Percentiles rank a stretch among this genome's conserved stretches.
These are phyloP conservation scores for Xylocopa sonorina DNA, from an alignment of 1,140 invertebrate genomes.

Conservation along the genomic window DNA sequence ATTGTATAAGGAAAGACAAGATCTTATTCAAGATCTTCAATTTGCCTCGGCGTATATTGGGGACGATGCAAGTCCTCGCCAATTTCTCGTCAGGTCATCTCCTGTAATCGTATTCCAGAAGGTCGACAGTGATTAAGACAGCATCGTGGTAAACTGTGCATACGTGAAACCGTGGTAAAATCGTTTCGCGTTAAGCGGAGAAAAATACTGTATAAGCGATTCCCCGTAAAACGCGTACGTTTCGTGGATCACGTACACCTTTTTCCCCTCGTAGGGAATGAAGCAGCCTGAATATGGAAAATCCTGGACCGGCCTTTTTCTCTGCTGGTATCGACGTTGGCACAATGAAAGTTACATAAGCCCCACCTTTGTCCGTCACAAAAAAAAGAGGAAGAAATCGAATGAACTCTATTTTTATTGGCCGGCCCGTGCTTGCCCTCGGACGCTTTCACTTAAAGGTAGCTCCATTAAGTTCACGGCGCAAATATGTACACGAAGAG, in stretches of 20 bases:
- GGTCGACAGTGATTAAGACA: constrained; percentile 23
- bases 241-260: constrained; percentile 52
- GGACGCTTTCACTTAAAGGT: background rate
- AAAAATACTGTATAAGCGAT: constrained; percentile 4
- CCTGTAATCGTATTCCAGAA: constrained; percentile 29
- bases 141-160: background rate
- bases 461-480: no score
- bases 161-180: constrained; percentile 19
- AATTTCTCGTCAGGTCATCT: constrained; percentile 25
- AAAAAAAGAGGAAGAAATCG: background rate
- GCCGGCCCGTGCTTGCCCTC: background rate
- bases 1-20: background rate
- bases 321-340: background rate
- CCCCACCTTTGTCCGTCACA: background rate
- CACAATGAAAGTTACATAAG: constrained; percentile 22
- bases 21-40: constrained; percentile 7
- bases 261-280: constrained; percentile 34
- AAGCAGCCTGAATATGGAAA: constrained; percentile 10
- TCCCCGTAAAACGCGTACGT: constrained; percentile 16
- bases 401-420: constrained; percentile 1
- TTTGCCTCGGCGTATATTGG: constrained; percentile 6
- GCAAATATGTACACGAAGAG: no score
- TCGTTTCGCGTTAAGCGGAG: constrained; percentile 28
- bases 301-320: background rate
- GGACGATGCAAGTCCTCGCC: constrained; percentile 20